Base-by-base conservation (phyloP, 2,113 vertebrate species). In the Dolichallabes microphthalmus region DNA sequence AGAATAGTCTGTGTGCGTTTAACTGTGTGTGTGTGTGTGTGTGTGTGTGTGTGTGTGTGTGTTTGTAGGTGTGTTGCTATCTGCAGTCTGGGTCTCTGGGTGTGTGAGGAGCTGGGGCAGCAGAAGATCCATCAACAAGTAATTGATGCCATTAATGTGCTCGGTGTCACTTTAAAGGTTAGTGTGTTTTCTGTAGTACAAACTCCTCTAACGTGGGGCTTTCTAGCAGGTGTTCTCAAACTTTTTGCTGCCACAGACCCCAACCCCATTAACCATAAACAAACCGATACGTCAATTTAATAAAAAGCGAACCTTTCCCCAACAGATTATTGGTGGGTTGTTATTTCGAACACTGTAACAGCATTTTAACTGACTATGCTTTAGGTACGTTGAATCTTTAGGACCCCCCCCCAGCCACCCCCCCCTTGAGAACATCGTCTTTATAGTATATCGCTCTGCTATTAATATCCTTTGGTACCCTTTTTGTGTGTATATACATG, bases 151-250 rank as follows among this genome's bases (percentile, higher is more conserved):
- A 91, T 99, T 93, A 99, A 98, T 77, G 96, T 99, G 88, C 95
- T 99, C 87, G 98, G 98, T 66, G 98, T 98, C 88, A 98, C 98
- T 19, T 93, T 99, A 88, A 99, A 99, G 97, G 98, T 99, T 94
- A 90, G 92, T 88, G 52, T 19, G 30, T 86, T 20, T 71, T 30
- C 39, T 77, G 52, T 68, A 35, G 32, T 78, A 4, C 15, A 7
- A 13, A 5, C 1, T 76, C 71, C 25, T 52, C 25, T 45, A n/a
- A 3, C 52, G 45, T 52, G 45, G 71, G 13, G 66, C 66, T 35
- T 35, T 69, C 35, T 9, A 71, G 35, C 68, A 71, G 68, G 22
- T 22, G 11, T 52, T 74, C 12, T n/a, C 5, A 50, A 74, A 74
- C 2, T 4, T 25, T 74, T n/a, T n/a, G 45, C 13, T 3, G 12